Conservation (phyloP, 2,888 invertebrate species). For the Aricia artaxerxes region DNA sequence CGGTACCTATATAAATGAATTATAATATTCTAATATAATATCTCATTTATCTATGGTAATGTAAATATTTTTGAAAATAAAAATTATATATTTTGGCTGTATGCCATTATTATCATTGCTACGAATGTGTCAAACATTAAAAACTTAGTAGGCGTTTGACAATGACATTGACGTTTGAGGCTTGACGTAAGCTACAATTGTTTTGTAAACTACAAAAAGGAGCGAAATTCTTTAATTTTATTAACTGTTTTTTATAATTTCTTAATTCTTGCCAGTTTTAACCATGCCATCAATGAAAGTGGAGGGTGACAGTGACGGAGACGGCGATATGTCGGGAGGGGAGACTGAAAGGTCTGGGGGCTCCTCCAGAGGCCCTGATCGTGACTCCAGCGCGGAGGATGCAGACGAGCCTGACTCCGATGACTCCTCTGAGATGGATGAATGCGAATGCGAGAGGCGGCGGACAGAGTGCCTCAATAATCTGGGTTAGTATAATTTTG, state of each 20-base stretch:
- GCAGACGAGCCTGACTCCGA: constrained; percentile 91
- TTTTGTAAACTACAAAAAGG: constrained; percentile 35
- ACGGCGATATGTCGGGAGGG: constrained; percentile 85
- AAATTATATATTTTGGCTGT: no score
- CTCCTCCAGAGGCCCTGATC: constrained; percentile 84
- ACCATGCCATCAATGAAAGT: constrained; percentile 86
- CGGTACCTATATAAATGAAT: no score
- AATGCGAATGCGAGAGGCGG: constrained; percentile 92
- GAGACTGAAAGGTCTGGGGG: constrained; percentile 85
- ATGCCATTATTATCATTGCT: no score
- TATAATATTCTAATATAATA: no score
- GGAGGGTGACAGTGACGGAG: constrained; percentile 81
- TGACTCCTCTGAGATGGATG: constrained; percentile 95
- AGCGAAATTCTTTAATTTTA: constrained; percentile 37
- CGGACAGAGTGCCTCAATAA: constrained; percentile 92
- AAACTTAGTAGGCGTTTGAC: neutral
- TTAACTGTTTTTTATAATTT: constrained; percentile 1
- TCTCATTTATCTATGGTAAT: no score
- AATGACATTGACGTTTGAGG: constrained; percentile 33
- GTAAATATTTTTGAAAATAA: no score
- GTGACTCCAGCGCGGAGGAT: constrained; percentile 87
- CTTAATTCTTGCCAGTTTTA: neutral
- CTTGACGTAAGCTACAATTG: constrained; percentile 36
- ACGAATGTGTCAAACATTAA: no score
- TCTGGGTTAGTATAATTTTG: constrained; percentile 73